Evolutionary conservation across 37 sponge, comb jelly and placozoan species (phyloP), one percentile per base, ranked within the genome.

Genomic region (Mnemiopsis leidyi): DNA sequence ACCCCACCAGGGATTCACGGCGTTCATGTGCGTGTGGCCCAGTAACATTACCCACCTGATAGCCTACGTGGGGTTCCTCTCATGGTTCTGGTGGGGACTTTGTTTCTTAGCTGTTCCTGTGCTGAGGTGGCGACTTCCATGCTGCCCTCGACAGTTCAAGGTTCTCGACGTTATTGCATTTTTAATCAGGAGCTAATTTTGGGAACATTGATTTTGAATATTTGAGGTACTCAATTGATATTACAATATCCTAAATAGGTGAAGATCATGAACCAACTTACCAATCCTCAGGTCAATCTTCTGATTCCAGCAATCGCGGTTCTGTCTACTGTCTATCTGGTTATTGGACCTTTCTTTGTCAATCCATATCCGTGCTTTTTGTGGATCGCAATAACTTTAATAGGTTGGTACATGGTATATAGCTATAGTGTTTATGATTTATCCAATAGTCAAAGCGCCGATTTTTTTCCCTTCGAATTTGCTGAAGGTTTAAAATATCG

Each of bases 71-170:
- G 82, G 82, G 1, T 79, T 79, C 37, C 82, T 79, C 36, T 79
- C 82, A 2, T 79, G 82, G 82, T 79, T 79, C 82, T 79, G 82
- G 82, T 79, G 82, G 82, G 82, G 82, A 18, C 82, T 79, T 0
- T 79, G 82, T 79, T 79, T 79, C 37, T 36, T 79, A 13, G 82
- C 82, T 36, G 82, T 79, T 31, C 82, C 82, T 29, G 36, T 79
- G 2, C 82, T 79, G 23, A 28, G 82, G 23, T 35, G 35, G 82
- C 26, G 32, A 21, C 26, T 79, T 34, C 82, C 82, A 16, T 13
- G 29, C 37, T 79, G 37, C 35, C 82, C 82, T 36, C 82, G 82
- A 0, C 82, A 79, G 21, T 79, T 79, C 82, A 79, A 79, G 82
- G 75, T 71, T n/a, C n/a, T n/a, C n/a, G n/a, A n/a, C n/a, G n/a